Evolutionary conservation across 2,113 vertebrate species (phyloP).

Genomic region (Neolamprologus falcicula): DNA sequence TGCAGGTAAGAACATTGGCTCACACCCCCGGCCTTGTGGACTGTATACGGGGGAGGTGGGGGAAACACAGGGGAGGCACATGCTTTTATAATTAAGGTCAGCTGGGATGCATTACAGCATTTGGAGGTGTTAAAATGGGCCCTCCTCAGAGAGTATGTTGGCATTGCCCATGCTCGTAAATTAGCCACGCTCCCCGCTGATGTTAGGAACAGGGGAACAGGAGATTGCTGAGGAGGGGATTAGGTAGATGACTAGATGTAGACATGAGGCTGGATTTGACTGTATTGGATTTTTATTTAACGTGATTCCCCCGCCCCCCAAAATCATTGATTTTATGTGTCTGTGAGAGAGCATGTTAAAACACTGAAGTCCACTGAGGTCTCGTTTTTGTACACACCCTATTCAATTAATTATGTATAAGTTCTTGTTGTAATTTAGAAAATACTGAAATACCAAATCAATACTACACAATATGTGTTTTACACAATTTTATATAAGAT

Average conservation of each 20-base stretch:
- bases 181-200: constrained; percentile 66
- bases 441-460: not conserved
- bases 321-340: constrained; percentile 17
- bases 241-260: constrained; percentile 28
- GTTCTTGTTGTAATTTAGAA: not conserved
- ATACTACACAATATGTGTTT: not conserved
- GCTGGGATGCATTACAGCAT: constrained; percentile 79
- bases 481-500: not conserved
- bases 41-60: constrained; percentile 8
- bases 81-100: constrained; percentile 81
- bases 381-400: not conserved
- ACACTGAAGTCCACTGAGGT: not conserved
- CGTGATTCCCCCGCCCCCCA: not conserved
- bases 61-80: constrained; percentile 51
- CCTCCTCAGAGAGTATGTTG: constrained; percentile 74
- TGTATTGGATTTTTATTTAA: constrained; percentile 28
- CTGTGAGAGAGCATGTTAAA: not conserved
- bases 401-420: not conserved
- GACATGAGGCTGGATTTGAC: constrained; percentile 43
- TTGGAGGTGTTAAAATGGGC: constrained; percentile 77
- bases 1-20: constrained; percentile 64
- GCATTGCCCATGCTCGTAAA: constrained; percentile 73
- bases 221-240: not conserved
- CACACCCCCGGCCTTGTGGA: constrained; percentile 51
- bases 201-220: constrained; percentile 31